Base-by-base conservation (phyloP, 2,888 invertebrate genomes). In the Apotomis capreana region DNA sequence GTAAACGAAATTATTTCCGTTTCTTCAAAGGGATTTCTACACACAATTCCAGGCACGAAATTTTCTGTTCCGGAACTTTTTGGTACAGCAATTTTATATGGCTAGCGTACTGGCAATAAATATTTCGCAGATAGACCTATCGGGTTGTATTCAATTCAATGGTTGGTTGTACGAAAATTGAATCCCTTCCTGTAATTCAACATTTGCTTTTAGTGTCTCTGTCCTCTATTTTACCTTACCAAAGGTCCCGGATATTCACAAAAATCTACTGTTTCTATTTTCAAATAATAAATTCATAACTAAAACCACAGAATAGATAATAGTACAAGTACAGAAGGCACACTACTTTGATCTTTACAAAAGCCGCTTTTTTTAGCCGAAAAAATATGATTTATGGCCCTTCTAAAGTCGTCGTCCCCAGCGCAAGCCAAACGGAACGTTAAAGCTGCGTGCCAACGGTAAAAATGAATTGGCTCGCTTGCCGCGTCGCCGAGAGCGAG, bases 1-100 rank as follows among this genome's bases (percentile, higher is more conserved):
- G 59, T 46, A 70, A 60, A 70, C 26, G 54, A 62, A 71, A 67
- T 67, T 67, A 71, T 68, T 51, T 57, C 49, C 55, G 55, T 71
- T 26, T 46, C 55, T 55, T 57, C 60, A 65, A 70, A 70, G 55
- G 55, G 60, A 60, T 59, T 37, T 57, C 49, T 51, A 10, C 60
- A 69, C 58, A 57, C 6, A 57, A 68, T 62, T 68, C 61, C 61
- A 68, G 51, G 58, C 68, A 72, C 68, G 62, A 62, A 44, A 68
- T 36, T 72, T 51, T 62, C 68, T 58, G 52, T 67, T 49, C 26
- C 44, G 59, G 51, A 60, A 63, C 51, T 52, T 61, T 67, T 71
- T 52, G 51, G 51, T 6, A 36, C n/a, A 68, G 52, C 58, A 62
- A 58, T 68, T 71, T 68, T 52, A 26, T 67, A 71, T 58, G 62